Conservation (phyloP, 1,140 invertebrate genomes). For the Riptortus pedestris region DNA sequence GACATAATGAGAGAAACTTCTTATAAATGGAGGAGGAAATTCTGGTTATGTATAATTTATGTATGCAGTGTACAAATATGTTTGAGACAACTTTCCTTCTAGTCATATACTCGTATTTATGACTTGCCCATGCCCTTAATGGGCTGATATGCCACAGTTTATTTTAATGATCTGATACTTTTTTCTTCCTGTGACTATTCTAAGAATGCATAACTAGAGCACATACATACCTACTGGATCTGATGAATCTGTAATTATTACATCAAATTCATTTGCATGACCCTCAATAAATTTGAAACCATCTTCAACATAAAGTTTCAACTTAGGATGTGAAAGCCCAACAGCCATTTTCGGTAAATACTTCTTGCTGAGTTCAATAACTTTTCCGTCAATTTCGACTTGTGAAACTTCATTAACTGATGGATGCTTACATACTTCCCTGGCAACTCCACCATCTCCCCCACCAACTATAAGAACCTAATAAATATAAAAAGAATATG, state of each 20-base stretch:
- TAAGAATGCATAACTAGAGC: too few relatives aligned
- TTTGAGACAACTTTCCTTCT: too few relatives aligned
- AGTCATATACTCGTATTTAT: too few relatives aligned
- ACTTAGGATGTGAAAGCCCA: constrained; percentile 73
- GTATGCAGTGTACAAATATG: too few relatives aligned
- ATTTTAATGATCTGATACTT: too few relatives aligned
- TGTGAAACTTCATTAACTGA: constrained; percentile 73
- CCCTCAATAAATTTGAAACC: constrained; percentile 90
- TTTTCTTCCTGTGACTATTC: too few relatives aligned
- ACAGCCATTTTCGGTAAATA: constrained; percentile 83
- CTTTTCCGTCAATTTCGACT: constrained; percentile 90
- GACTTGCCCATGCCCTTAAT: too few relatives aligned
- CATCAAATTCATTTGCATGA: constrained; percentile 79
- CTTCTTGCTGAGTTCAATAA: constrained; percentile 84
- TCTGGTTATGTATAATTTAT: too few relatives aligned
- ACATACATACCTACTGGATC: constrained; percentile 71
- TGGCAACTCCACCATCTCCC: constrained; percentile 90
- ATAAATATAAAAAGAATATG: too few relatives aligned
- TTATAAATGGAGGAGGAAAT: too few relatives aligned
- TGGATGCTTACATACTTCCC: constrained; percentile 91
- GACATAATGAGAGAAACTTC: too few relatives aligned
- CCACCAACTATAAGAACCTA: constrained; percentile 91
- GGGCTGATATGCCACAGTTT: too few relatives aligned
- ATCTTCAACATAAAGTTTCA: constrained; percentile 78
- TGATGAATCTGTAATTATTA: constrained; percentile 97